Base-by-base conservation (phyloP, 2,888 invertebrate species). In the Cerceris ruficornis region DNA sequence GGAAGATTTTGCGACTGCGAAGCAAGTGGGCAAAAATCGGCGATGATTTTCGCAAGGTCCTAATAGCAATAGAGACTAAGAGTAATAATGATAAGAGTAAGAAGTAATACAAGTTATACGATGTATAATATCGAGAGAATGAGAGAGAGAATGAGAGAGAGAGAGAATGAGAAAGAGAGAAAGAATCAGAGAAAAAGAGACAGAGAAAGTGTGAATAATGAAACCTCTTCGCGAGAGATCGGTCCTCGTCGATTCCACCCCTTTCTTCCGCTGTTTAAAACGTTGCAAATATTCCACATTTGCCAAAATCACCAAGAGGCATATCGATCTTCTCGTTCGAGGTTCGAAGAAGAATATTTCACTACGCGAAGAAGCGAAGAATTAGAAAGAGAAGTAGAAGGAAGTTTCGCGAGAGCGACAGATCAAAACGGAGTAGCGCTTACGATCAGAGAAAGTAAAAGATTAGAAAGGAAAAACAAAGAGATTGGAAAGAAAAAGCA, bases 51-150 rank as follows among this genome's bases (percentile, higher is more conserved):
- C 28, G 28, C 28, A 28, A 28, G 28, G 28, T 28, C 28, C 28
- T 28, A 28, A 81, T 61, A 82, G 76, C 77, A 71, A 70, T 76
- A 85, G 78, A 80, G 74, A 78, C 64, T 84, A 74, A 73, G 68
- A 84, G 77, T 83, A 77, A 73, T 75, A 80, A 75, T 73, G 60
- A 66, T 65, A 54, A 77, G 73, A 77, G 72, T 72, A 74, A 80
- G 77, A 84, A 69, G 59, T 72, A 73, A 65, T 82, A 71, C 59
- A 71, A 80, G 66, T 41, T 70, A 80, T 73, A 83, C 83, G 68
- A 80, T 70, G 60, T 55, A 76, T 62, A 28, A 59, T 76, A 54
- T 58, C 75, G 59, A 69, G 52, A 66, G 65, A 69, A 41, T 50
- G 14, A 60, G 42, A 49, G 17, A 64, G 28, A 68, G 67, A 62